Percentiles rank a stretch among this genome's conserved stretches.
These are phyloP conservation scores for Altica lythri DNA, from an alignment of 2,888 invertebrate species.

Conservation along the genomic window DNA sequence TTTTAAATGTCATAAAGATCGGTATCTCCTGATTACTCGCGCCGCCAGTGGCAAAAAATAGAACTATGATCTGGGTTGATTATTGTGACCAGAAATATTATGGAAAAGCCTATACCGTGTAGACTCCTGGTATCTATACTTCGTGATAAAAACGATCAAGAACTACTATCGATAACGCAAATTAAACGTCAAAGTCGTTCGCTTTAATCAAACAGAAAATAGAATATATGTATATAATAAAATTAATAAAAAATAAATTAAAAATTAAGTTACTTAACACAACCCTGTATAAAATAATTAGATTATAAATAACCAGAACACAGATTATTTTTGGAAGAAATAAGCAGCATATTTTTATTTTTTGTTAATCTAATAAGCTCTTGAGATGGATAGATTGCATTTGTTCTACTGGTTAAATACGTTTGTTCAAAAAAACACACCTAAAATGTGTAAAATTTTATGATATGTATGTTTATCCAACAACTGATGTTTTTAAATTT, in stretches of 20 bases:
- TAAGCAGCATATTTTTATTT: conserved; percentile 9
- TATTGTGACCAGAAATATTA: too few species aligned
- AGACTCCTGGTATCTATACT: too few species aligned
- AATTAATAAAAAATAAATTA: not conserved
- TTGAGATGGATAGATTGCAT: conserved; percentile 32
- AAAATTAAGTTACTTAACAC: conserved; percentile 4
- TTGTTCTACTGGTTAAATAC: conserved; percentile 21
- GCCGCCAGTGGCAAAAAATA: too few species aligned
- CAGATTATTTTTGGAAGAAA: conserved; percentile 25
- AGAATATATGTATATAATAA: not conserved
- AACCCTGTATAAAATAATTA: not conserved
- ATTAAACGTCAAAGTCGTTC: too few species aligned
- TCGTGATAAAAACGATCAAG: too few species aligned
- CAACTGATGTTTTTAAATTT: too few species aligned
- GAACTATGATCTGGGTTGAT: too few species aligned
- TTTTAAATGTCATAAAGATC: too few species aligned
- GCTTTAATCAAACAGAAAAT: not conserved
- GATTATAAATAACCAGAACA: conserved; percentile 20
- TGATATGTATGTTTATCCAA: conserved; percentile 4
- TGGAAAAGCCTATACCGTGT: too few species aligned
- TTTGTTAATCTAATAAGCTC: conserved; percentile 32
- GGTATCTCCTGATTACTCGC: too few species aligned
- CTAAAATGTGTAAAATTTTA: conserved; percentile 4
- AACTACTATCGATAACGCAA: too few species aligned
- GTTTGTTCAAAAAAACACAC: conserved; percentile 9